Conservation (phyloP, 2,113 vertebrate species). For the Gallinago paraguaiae region DNA sequence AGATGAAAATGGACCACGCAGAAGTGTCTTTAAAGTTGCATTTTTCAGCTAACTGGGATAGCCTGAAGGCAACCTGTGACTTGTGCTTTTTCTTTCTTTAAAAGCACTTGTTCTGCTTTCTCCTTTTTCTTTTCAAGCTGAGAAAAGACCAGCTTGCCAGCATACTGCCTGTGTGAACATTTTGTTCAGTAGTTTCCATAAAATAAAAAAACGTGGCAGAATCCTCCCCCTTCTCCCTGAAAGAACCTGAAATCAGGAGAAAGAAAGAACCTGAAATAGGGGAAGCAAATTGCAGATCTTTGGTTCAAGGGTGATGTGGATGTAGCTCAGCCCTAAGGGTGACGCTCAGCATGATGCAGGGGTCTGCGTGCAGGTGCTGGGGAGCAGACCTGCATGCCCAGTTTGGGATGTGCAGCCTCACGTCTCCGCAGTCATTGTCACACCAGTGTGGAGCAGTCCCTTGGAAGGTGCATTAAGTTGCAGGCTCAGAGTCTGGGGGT, state of each 20-base stretch:
- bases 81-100: background rate
- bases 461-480: background rate
- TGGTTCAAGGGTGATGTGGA: accelerated
- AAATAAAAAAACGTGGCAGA: accelerated
- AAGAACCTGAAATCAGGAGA: background rate
- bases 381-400: accelerated
- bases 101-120: background rate
- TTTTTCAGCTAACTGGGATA: background rate
- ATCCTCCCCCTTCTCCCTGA: accelerated
- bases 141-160: background rate
- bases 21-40: background rate
- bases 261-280: background rate
- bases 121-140: background rate
- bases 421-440: background rate
- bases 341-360: accelerated
- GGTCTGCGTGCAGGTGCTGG: background rate
- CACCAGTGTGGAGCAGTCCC: background rate
- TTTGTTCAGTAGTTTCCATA: background rate
- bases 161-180: accelerated
- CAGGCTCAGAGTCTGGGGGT: background rate
- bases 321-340: background rate
- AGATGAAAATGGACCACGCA: accelerated
- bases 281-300: background rate
- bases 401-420: background rate
- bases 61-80: background rate